phyloP scores from a whole-genome alignment of 2,113 vertebrate genomes.

The Gambusia holbrooki region DNA sequence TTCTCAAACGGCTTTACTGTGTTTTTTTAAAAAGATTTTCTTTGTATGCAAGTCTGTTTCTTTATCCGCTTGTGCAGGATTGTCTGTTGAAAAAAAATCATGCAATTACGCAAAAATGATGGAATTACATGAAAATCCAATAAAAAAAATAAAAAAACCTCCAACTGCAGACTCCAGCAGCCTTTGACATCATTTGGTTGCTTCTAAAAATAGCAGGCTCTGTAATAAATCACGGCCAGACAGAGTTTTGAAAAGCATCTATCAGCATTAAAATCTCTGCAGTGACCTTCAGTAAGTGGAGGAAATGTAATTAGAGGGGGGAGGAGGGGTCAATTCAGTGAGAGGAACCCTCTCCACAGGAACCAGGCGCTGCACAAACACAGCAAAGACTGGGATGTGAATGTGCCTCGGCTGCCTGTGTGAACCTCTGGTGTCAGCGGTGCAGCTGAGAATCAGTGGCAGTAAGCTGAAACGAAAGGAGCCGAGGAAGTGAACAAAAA shows the following conservation, averaged over 20 bases:
- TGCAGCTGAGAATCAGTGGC: neutral
- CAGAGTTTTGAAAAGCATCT: slow-evolving; percentile 10
- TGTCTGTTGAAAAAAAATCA: neutral
- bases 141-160: neutral
- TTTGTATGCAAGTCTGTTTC: neutral
- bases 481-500: slow-evolving; percentile 3
- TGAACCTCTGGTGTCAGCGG: neutral
- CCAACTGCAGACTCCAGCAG: neutral
- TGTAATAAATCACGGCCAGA: neutral
- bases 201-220: slow-evolving; percentile 8
- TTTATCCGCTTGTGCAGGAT: neutral
- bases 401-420: neutral
- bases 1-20: neutral
- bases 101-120: neutral
- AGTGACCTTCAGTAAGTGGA: slow-evolving; percentile 17
- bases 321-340: neutral
- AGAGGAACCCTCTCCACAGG: neutral
- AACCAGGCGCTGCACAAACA: neutral
- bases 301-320: neutral
- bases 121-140: neutral
- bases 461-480: slow-evolving; percentile 12
- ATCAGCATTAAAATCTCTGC: slow-evolving; percentile 1
- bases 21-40: neutral
- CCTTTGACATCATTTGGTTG: neutral
- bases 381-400: neutral